Conservation (phyloP, 2,888 invertebrate genomes). For the Papilio protenor region DNA sequence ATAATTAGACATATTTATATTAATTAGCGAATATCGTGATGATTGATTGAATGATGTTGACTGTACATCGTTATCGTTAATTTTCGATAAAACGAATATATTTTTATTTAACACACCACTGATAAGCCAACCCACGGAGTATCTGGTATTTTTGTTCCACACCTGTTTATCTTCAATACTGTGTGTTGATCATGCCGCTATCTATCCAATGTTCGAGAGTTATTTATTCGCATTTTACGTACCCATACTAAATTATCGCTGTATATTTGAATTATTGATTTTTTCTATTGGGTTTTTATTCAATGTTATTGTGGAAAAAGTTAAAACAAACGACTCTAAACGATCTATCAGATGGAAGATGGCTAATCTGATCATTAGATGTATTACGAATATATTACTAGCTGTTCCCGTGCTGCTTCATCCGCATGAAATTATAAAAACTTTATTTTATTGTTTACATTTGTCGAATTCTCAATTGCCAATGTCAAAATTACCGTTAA, state of each 20-base stretch:
- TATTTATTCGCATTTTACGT: slow-evolving; percentile 10
- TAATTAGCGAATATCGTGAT: background rate
- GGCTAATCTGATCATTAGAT: no score
- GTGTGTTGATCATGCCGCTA: background rate
- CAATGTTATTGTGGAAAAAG: no score
- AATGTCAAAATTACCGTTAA: no score
- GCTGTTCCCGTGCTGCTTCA: no score
- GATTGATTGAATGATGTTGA: background rate
- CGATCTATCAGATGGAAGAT: no score
- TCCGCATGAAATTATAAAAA: no score
- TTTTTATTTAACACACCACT: background rate
- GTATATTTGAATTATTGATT: background rate
- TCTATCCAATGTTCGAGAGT: background rate
- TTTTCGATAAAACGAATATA: background rate
- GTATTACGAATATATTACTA: no score
- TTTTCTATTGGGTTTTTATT: no score
- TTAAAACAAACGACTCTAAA: no score
- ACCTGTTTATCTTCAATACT: slow-evolving; percentile 7
- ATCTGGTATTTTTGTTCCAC: slow-evolving; percentile 1
- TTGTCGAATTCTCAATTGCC: no score
- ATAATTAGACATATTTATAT: no score
- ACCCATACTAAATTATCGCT: background rate
- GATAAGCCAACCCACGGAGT: background rate
- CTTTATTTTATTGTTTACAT: no score
- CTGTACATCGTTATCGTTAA: background rate